A percentile compares a stretch with the other conserved stretches of the same genome.
These are phyloP conservation scores for Macquaria ambigua DNA, from an alignment of 2,113 vertebrate species.

Conservation along the genomic window DNA sequence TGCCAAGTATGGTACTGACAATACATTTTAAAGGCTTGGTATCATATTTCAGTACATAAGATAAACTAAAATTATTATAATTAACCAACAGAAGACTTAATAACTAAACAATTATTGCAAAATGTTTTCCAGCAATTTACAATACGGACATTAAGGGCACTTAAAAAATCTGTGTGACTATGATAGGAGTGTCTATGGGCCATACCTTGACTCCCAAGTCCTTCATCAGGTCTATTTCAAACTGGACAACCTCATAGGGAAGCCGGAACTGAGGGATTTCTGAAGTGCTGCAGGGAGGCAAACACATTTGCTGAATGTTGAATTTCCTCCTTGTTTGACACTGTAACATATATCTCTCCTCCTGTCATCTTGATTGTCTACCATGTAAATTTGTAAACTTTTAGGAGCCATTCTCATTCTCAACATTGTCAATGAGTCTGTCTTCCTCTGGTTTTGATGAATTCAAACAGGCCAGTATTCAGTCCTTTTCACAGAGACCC, in stretches of 20 bases:
- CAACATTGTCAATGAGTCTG: no score
- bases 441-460: not conserved
- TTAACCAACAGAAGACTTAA: not conserved
- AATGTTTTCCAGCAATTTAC: not conserved
- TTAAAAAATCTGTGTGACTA: not conserved
- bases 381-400: not conserved
- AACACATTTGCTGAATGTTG: not conserved
- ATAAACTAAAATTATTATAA: not conserved
- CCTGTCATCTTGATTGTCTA: not conserved
- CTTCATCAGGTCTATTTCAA: constrained; percentile 93
- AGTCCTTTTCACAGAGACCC: not conserved
- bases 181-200: not conserved
- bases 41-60: not conserved
- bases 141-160: not conserved
- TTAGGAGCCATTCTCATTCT: not conserved
- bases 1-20: no score
- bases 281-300: constrained; percentile 80
- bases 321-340: not conserved
- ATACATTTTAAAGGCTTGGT: not conserved
- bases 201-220: constrained; percentile 89
- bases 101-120: not conserved
- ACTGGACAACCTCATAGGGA: constrained; percentile 90
- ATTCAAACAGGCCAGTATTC: not conserved
- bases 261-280: constrained; percentile 95
- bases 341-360: not conserved